phyloP scores from a whole-genome alignment of 2,888 invertebrate species.

The Platerodrilus igneus region DNA sequence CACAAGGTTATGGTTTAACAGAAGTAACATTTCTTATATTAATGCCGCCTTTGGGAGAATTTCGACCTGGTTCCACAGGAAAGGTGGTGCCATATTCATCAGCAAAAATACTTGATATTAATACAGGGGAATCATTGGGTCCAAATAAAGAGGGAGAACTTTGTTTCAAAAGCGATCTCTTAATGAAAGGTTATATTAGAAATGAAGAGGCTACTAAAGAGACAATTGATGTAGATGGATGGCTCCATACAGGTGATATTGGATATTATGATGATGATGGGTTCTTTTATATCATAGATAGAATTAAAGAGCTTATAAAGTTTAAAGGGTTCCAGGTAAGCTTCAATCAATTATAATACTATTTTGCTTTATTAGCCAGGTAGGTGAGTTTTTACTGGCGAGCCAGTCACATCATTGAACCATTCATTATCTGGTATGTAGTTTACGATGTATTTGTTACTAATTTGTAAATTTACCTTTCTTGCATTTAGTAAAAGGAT shows the following conservation, averaged over 20 bases:
- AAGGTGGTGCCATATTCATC: slow-evolving; percentile 56
- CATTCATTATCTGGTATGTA: too few relatives aligned
- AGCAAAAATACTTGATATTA: slow-evolving; percentile 60
- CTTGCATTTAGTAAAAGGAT: too few relatives aligned
- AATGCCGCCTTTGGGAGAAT: slow-evolving; percentile 37
- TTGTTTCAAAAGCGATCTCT: slow-evolving; percentile 70
- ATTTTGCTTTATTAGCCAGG: too few relatives aligned
- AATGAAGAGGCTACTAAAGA: slow-evolving; percentile 60
- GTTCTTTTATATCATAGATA: slow-evolving; percentile 75
- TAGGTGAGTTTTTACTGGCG: too few relatives aligned
- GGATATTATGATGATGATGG: slow-evolving; percentile 76
- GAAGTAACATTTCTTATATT: slow-evolving; percentile 62
- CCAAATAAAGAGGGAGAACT: slow-evolving; percentile 70
- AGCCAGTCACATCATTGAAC: too few relatives aligned
- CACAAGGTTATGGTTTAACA: slow-evolving; percentile 73
- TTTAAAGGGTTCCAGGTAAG: slow-evolving; percentile 78
- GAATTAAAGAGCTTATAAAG: slow-evolving; percentile 86
- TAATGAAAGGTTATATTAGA: slow-evolving; percentile 61
- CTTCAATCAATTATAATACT: too few relatives aligned
- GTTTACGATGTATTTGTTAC: too few relatives aligned
- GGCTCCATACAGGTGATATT: slow-evolving; percentile 74
- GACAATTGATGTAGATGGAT: slow-evolving; percentile 68
- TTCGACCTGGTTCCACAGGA: slow-evolving; percentile 61
- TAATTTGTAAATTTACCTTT: too few relatives aligned
- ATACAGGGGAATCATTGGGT: slow-evolving; percentile 58